Base-by-base conservation (phyloP, 2,113 vertebrate genomes). In the Callipepla squamata region DNA sequence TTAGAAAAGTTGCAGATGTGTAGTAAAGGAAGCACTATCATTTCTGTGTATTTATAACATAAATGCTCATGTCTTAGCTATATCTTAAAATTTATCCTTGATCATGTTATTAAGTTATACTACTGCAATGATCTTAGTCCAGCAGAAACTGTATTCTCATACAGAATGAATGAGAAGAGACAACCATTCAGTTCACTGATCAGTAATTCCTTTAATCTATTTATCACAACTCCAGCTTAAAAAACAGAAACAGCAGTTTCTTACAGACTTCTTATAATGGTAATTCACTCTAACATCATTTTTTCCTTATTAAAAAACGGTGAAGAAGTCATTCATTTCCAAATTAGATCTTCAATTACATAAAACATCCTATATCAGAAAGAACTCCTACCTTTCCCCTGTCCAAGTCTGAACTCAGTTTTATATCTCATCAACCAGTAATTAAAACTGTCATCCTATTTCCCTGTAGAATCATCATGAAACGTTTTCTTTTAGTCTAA, bases 361-460 rank as follows among this genome's bases (percentile, higher is more conserved):
- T 21, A 75, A 26, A 74, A 30, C 51, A 25, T 20, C 22, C 30
- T 26, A 9, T 18, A 30, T 36, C 44, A 61, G 25, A 59, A 48
- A 12, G 57, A 61, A 11, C 20, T 17, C 28, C 8, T 32, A 13
- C 25, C 22, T n/a, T 26, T 21, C 0, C 4, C 2, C 5, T 9
- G 34, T 36, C 14, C 34, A 57, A 16, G 11, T 58, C 66, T 78
- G 55, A 72, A 38, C 17, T 50, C 30, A 50, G 17, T 36, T 89
- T 16, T 75, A 4, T 9, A 73, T 90, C 32, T 55, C 65, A 36
- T 18, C 92, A 48, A 76, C 12, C 8, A n/a, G 6, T 8, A 70
- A 20, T 1, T 1, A 84, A 92, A 78, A 79, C 2, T 0, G 50
- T 4, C 14, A 11, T 45, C 14, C 17, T 42, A 3, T 47, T 85